Base-by-base conservation (phyloP, 2,113 vertebrate species). In the Salminus brasiliensis region DNA sequence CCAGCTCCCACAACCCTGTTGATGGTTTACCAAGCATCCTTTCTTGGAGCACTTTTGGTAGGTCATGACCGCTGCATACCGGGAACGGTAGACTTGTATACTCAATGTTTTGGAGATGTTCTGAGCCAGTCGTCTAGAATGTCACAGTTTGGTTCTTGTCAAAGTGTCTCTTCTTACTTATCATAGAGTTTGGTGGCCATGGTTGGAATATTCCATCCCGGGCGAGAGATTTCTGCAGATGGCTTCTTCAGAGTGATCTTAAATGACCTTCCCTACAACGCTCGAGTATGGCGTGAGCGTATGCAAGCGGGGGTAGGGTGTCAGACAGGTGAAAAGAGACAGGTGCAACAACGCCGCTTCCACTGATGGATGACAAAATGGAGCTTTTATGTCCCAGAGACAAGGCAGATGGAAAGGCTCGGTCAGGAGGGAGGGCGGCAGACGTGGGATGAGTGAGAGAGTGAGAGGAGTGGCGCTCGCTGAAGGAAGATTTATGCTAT, bases 231-330 rank as follows among this genome's bases (percentile, higher is more conserved):
- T 30, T 27, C 43, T 71, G n/a, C 32, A 39, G 52, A 36, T 57
- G 23, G 13, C 43, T 45, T 1, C 16, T 45, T 15, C 39, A 55
- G n/a, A 13, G 32, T 36, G 25, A 36, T 72, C 53, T 53, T 2
- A 57, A 72, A 53, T 59, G 49, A 36, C 69, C 69, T 55, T 53
- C 12, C 4, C 11, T 72, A 49, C n/a, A n/a, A 59, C 12, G 55
- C 13, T 27, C 13, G 25, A 25, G 23, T 23, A n/a, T 23, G 66
- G 53, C n/a, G 53, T 55, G 53, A 6, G 53, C n/a, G 5, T 23
- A 21, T 55, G 9, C 21, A 13, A 5, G 27, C 36, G 13, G n/a
- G 36, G 13, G 43, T 41, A 36, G 13, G n/a, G 36, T 5, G 43
- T 41, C 43, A 62, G 12, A 32, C 57, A 74, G 39, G 25, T 47